A percentile compares a stretch with the other conserved stretches of the same genome.
Conservation (phyloP, 2,888 invertebrate genomes). For the Heliconius sara region DNA sequence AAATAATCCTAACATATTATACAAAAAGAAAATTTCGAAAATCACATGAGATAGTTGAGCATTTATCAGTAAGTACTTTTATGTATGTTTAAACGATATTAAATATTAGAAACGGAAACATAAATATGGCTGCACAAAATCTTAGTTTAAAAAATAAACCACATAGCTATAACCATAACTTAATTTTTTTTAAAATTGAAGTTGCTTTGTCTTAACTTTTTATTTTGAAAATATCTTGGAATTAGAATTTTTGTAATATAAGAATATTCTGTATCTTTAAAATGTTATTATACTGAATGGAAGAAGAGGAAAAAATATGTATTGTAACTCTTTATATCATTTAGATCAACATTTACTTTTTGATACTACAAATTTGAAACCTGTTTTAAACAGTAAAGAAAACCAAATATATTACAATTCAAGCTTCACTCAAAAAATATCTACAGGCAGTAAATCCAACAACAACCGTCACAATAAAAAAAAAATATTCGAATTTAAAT, state of each 20-base stretch:
- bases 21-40: constrained; percentile 23
- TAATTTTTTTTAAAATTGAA: neutral
- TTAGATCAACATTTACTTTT: neutral
- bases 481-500: neutral
- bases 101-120: neutral
- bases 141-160: neutral
- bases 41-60: constrained; percentile 42
- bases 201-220: neutral
- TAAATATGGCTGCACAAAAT: neutral
- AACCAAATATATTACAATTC: neutral
- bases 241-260: neutral
- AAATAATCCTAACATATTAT: constrained; percentile 3
- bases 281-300: neutral
- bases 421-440: neutral
- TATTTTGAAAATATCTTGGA: neutral
- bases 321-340: neutral
- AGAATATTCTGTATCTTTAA: neutral
- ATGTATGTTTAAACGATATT: constrained; percentile 24
- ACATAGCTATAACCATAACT: neutral
- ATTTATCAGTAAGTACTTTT: constrained; percentile 49
- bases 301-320: neutral
- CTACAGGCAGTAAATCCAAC: neutral
- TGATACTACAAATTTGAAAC: neutral
- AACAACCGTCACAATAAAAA: neutral
- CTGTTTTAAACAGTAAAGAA: neutral